phyloP scores from a whole-genome alignment of 1,140 invertebrate species.

The Cyclina sinensis region DNA sequence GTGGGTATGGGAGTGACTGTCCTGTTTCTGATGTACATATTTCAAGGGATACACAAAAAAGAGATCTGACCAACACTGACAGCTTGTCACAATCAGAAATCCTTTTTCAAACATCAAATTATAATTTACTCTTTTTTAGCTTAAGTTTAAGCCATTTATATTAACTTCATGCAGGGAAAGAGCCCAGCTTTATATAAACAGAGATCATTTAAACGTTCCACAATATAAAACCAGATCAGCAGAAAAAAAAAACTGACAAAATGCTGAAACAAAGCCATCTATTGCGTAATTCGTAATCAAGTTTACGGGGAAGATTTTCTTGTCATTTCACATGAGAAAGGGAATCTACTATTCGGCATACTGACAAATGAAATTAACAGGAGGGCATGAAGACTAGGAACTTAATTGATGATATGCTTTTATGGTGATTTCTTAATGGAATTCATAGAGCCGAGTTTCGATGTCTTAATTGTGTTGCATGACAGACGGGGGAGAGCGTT shows the following conservation, averaged over 20 bases:
- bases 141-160: too few species aligned
- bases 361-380: conserved; percentile 69
- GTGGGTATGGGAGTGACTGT: too few species aligned
- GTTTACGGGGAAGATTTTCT: conserved; percentile 48
- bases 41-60: too few species aligned
- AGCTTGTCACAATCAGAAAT: too few species aligned
- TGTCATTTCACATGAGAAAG: conserved; percentile 61
- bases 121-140: too few species aligned
- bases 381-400: conserved; percentile 45
- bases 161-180: too few species aligned
- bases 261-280: conserved; percentile 35
- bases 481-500: conserved; percentile 58
- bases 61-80: too few species aligned
- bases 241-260: conserved; percentile 43
- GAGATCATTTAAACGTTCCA: not conserved
- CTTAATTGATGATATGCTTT: conserved; percentile 70
- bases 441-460: conserved; percentile 57
- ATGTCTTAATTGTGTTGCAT: conserved; percentile 66
- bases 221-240: conserved; percentile 16
- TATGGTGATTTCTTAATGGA: conserved; percentile 70
- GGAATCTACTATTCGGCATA: conserved; percentile 48
- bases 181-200: too few species aligned
- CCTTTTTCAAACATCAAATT: too few species aligned
- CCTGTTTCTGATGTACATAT: too few species aligned
- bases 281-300: conserved; percentile 66